These are phyloP conservation scores for Hydropsyche betteni DNA, from an alignment of 2,888 invertebrate species.

Conservation along the genomic window DNA sequence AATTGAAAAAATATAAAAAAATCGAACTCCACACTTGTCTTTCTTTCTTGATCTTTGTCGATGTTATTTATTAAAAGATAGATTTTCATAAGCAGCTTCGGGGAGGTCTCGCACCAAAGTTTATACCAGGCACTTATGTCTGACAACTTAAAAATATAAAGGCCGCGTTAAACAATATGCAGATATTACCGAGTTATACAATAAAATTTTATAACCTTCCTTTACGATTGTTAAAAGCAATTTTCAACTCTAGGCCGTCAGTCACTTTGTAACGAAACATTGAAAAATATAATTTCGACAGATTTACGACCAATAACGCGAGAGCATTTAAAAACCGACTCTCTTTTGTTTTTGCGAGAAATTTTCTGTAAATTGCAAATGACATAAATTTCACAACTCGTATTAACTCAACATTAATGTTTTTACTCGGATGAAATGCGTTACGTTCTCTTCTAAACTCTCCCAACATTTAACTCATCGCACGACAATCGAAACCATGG, in stretches of 20 bases:
- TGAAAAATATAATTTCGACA: slow-evolving; percentile 23
- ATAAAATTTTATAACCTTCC: slow-evolving; percentile 28
- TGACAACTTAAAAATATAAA: slow-evolving; percentile 19
- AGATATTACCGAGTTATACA: slow-evolving; percentile 18
- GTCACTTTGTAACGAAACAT: slow-evolving; percentile 25
- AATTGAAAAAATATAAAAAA: no score
- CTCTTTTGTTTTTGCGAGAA: neutral
- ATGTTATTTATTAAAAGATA: no score
- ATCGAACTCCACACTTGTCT: no score
- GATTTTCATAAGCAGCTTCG: neutral
- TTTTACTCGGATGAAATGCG: no score
- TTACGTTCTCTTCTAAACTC: no score
- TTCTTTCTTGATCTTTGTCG: no score
- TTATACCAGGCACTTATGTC: slow-evolving; percentile 3
- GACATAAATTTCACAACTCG: no score
- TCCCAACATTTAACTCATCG: no score
- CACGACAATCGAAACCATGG: no score
- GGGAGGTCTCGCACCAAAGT: neutral
- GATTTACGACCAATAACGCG: slow-evolving; percentile 22
- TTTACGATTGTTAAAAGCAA: slow-evolving; percentile 32
- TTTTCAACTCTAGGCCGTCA: slow-evolving; percentile 22
- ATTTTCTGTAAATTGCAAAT: neutral
- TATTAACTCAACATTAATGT: no score
- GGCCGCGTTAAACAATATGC: slow-evolving; percentile 16
- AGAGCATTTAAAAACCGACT: neutral